Conservation (phyloP, 2,113 vertebrate species). For the Datnioides undecimradiatus region DNA sequence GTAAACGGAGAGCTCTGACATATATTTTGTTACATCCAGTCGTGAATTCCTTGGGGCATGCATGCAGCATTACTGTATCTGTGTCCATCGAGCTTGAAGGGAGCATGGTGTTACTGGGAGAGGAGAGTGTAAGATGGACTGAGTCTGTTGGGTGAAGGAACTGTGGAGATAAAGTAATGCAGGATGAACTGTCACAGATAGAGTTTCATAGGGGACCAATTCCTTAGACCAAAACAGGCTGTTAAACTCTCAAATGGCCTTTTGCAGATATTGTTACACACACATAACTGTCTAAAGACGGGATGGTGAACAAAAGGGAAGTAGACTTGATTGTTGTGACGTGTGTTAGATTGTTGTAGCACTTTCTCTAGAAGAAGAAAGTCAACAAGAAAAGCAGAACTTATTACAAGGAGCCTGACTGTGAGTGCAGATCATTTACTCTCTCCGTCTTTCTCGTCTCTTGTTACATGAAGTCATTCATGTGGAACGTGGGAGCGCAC, state of each 20-base stretch:
- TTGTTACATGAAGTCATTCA: slow-evolving; percentile 72
- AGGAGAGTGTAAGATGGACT: not conserved
- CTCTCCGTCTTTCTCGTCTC: slow-evolving; percentile 46
- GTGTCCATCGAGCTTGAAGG: slow-evolving; percentile 28
- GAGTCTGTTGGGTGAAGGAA: slow-evolving; percentile 25
- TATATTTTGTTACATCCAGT: slow-evolving; percentile 76
- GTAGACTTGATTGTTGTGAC: slow-evolving; percentile 55
- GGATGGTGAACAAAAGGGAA: not conserved
- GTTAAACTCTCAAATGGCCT: slow-evolving; percentile 51
- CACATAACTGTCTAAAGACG: not conserved
- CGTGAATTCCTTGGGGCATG: slow-evolving; percentile 66
- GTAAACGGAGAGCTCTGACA: slow-evolving; percentile 72
- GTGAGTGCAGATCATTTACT: slow-evolving; percentile 36
- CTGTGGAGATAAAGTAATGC: slow-evolving; percentile 42
- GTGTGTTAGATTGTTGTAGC: slow-evolving; percentile 29
- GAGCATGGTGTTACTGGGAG: slow-evolving; percentile 19
- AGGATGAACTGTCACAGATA: slow-evolving; percentile 61
- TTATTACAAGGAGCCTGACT: slow-evolving; percentile 30
- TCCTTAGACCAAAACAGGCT: slow-evolving; percentile 44
- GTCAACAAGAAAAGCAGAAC: slow-evolving; percentile 16
- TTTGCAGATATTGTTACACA: slow-evolving; percentile 41
- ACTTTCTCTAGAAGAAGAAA: slow-evolving; percentile 43
- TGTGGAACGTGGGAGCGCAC: slow-evolving; percentile 46
- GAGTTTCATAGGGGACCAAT: slow-evolving; percentile 62
- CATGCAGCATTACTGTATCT: slow-evolving; percentile 26